These are phyloP conservation scores for Lithobates sylvaticus DNA, from an alignment of 2,797 vertebrate species.

Conservation along the genomic window DNA sequence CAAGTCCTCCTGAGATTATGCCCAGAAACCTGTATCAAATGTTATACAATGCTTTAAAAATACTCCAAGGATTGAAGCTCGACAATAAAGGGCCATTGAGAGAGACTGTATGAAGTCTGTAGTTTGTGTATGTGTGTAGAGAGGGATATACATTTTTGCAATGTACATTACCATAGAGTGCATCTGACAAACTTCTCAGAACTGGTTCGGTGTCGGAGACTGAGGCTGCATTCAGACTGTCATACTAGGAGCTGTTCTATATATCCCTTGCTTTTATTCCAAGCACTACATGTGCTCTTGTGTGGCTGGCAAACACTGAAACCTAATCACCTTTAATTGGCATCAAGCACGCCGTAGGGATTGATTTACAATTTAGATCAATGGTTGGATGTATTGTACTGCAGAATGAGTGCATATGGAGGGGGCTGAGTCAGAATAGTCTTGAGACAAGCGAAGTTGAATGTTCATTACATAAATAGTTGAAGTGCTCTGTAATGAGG, in stretches of 20 bases:
- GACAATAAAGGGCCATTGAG: too few relatives aligned
- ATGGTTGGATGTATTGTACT: background rate
- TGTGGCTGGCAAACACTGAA: background rate
- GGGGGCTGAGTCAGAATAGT: background rate
- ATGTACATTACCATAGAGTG: too few relatives aligned
- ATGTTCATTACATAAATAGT: background rate
- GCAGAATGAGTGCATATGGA: background rate
- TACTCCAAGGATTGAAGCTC: too few relatives aligned
- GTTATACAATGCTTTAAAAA: too few relatives aligned
- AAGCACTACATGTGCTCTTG: background rate
- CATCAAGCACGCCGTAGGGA: background rate
- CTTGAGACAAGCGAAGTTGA: background rate
- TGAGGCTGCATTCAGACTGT: too few relatives aligned
- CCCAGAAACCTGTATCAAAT: too few relatives aligned
- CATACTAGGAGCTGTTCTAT: background rate
- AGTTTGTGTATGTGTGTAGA: too few relatives aligned
- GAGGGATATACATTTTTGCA: too few relatives aligned
- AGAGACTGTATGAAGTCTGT: too few relatives aligned
- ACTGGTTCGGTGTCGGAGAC: too few relatives aligned
- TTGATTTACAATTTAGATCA: conserved; percentile 9
- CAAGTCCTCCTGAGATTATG: too few relatives aligned
- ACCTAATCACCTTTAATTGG: conserved; percentile 2
- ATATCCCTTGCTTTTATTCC: background rate
- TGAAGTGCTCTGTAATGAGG: background rate
- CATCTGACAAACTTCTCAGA: too few relatives aligned